Base-by-base conservation (phyloP, 2,797 vertebrate genomes). In the Phataginus tricuspis region DNA sequence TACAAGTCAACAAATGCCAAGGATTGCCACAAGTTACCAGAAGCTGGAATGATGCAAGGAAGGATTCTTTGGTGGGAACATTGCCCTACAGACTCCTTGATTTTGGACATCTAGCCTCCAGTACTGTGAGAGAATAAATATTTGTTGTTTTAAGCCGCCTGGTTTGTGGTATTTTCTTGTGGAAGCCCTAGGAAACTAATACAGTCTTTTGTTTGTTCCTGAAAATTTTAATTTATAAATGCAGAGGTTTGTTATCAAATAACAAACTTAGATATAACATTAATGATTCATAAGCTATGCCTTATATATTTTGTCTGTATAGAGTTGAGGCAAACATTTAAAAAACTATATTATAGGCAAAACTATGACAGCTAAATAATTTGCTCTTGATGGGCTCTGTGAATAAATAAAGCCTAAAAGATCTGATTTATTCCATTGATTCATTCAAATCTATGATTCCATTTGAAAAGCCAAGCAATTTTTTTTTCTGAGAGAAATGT, bases 301-400 rank as follows among this genome's bases (percentile, higher is more conserved):
- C 82, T 90, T 77, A 63, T 83, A 27, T 42, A 77, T 83, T 94
- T 4, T 91, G 29, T 75, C 91, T 64, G 45, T 37, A 94, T 83
- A 85, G 34, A 25, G 55, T 83, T 63, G 25, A 94, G 42, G 34
- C 11, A 69, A 83, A 34, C 64, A 82, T 61, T 53, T 95, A 90
- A 83, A 90, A 91, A 86, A 86, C 64, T 19, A 86, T 63, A 27
- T 86, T 82, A 75, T 37, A 86, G 51, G 18, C 66, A 86, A 34
- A 34, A 59, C 59, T 88, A 3, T 86, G 45, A 77, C 21, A n/a
- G 5, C 55, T 51, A 42, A 39, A 16, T 78, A 72, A 71, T 82
- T 57, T 45, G 7, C 55, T 78, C 42, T 91, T 78, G 64, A 66
- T 91, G 84, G 27, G 49, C 37, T 71, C 88, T 23, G 45, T 45